Evolutionary conservation across 1,140 invertebrate species (phyloP).

Genomic region (Danaus plexippus): DNA sequence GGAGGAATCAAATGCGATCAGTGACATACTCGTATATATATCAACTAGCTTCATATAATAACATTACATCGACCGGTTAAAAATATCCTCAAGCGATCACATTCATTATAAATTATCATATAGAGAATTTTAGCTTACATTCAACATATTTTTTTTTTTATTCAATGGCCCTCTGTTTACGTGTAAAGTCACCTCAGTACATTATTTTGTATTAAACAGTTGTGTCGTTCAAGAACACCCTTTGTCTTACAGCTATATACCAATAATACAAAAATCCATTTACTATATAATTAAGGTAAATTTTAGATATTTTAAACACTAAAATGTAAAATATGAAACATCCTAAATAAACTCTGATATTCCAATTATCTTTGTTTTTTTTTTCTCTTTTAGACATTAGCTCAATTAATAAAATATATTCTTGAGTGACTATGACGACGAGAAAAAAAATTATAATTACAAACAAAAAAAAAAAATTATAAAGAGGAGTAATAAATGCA

Average conservation of each 20-base stretch:
- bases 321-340: slow-evolving; percentile 72
- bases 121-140: slow-evolving; percentile 68
- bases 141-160: slow-evolving; percentile 50
- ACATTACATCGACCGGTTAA: slow-evolving; percentile 68
- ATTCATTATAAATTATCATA: slow-evolving; percentile 66
- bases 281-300: slow-evolving; percentile 69
- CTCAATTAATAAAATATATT: slow-evolving; percentile 69
- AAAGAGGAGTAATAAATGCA: slow-evolving; percentile 68
- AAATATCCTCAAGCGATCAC: slow-evolving; percentile 68
- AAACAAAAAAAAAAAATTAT: no score
- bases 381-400: slow-evolving; percentile 57
- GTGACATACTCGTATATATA: not conserved
- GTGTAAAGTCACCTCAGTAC: slow-evolving; percentile 70
- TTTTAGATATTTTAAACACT: slow-evolving; percentile 70
- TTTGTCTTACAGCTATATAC: slow-evolving; percentile 68
- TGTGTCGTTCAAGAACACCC: slow-evolving; percentile 67
- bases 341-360: slow-evolving; percentile 73
- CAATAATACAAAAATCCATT: slow-evolving; percentile 71
- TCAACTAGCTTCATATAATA: slow-evolving; percentile 34
- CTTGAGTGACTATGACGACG: slow-evolving; percentile 65
- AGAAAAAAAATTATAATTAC: no score
- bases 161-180: slow-evolving; percentile 71
- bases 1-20: slow-evolving; percentile 30
- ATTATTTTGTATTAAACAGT: slow-evolving; percentile 67
- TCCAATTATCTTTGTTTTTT: slow-evolving; percentile 36